Base-by-base conservation (phyloP, 2,113 vertebrate species). In the Todiramphus saurophagus region DNA sequence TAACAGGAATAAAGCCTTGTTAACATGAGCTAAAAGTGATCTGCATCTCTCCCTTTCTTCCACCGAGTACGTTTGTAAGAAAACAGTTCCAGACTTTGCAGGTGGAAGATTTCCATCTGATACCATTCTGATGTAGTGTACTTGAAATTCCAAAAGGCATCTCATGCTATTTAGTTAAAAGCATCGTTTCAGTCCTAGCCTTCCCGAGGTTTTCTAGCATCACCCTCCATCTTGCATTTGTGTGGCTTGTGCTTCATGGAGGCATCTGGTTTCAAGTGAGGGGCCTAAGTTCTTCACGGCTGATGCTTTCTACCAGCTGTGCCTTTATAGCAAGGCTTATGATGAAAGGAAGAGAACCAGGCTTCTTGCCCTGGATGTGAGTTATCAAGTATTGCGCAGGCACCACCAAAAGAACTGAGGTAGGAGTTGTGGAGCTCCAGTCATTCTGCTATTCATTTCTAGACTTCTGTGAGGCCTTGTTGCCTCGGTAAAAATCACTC, bases 1-100 rank as follows among this genome's bases (percentile, higher is more conserved):
- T 89, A 79, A 72, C 68, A 95, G 93, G 50, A 81, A 82, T 81
- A 73, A 94, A 82, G 62, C 80, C 83, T 86, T 70, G 39, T 73
- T 94, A 96, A 94, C 86, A 86, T 19, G 81, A 89, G 51, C 64
- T 83, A 31, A 90, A 85, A 67, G 35, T 3, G 12, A 86, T 82
- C 55, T 91, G 83, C 39, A 56, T 62, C 13, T 89, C 86, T 75
- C 69, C 37, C 69, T 75, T 89, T 70, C 82, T 66, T 68, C 15
- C 66, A 91, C 13, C 14, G 66, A 95, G 30, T 53, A 55, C 24
- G 60, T 31, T 28, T 55, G 60, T 37, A 83, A 76, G 62, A 62
- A 90, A 97, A 75, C 6, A 5, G 48, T 69, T 94, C 89, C 89
- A 94, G 80, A 43, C 59, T 39, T 70, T 75, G 64, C 0, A 33